Evolutionary conservation across 2,113 vertebrate genomes (phyloP), one percentile per base, ranked within the genome.

Genomic region (Corythoichthys intestinalis): DNA sequence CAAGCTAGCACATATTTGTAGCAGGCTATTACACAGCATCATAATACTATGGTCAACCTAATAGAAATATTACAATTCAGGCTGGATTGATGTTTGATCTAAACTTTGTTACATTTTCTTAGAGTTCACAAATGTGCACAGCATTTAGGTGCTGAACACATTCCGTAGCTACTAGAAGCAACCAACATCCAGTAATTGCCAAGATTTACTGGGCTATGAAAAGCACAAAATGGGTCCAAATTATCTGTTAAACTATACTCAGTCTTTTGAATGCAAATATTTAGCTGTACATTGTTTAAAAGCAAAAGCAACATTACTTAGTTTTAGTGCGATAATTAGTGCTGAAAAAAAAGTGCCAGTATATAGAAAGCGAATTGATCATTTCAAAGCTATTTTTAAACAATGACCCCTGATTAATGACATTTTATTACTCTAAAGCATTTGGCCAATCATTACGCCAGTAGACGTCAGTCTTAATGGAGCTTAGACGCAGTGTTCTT

Each of bases 331-430:
- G 60, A 41, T 65, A 37, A 47, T 60, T 75, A 56, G 15, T 63
- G 61, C 28, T 47, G 54, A 20, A 4, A 7, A 28, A 17, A 8
- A 37, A 10, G 54, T 38, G 20, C 44, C 69, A 17, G 60, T 20
- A 68, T 79, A 76, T 46, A 48, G 76, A 75, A 74, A 47, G 47
- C 4, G 41, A 78, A 49, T 68, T 11, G 6, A 63, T 76, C n/a
- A 7, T 63, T 41, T 47, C 3, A 14, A 63, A 4, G 28, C n/a
- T 13, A 47, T 14, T 63, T 62, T 47, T 28, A 47, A 34, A 28
- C 39, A 39, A 4, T 13, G n/a, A 52, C 70, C 56, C 46, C 70
- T 46, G 67, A 81, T 85, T 74, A 83, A 83, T 77, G 62, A 76
- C 68, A 34, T 63, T 56, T 61, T 52, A 13, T 61, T 41, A 39